These are phyloP conservation scores for Nasonia oneida DNA, from an alignment of 2,888 invertebrate species.

Conservation along the genomic window DNA sequence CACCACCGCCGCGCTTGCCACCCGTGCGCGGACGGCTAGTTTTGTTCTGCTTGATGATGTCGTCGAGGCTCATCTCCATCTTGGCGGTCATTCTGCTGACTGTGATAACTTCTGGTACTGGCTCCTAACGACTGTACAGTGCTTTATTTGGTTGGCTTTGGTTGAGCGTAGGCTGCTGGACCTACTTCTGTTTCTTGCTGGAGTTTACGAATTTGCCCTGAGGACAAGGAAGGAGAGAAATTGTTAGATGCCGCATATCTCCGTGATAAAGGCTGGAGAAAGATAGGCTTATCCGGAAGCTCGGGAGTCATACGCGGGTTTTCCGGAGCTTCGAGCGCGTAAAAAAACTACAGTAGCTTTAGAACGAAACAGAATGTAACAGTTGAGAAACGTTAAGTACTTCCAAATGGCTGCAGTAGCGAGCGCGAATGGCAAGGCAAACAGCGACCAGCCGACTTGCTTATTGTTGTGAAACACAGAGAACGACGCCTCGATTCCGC, in stretches of 20 bases:
- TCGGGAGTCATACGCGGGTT: no score
- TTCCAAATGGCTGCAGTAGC: no score
- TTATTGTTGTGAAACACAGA: neutral
- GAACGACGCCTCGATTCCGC: neutral
- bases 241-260: neutral
- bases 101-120: neutral
- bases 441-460: no score
- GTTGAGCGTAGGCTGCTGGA: neutral
- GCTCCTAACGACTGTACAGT: neutral
- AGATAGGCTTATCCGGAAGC: neutral
- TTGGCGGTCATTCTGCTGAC: conserved; percentile 88
- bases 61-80: conserved; percentile 98
- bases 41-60: conserved; percentile 94
- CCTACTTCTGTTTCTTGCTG: neutral
- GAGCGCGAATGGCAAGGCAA: no score
- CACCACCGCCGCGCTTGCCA: conserved; percentile 80
- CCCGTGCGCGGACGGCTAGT: conserved; percentile 83
- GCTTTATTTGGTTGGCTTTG: conserved; percentile 13
- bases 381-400: no score
- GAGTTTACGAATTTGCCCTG: neutral
- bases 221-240: neutral
- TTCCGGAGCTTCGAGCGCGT: no score
- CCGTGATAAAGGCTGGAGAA: neutral
- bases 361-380: no score
- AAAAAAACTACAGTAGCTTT: no score